Percentiles rank a stretch among this genome's conserved stretches.
These are phyloP conservation scores for Petrocephalus sullivani DNA, from an alignment of 2,797 vertebrate genomes.

Conservation along the genomic window DNA sequence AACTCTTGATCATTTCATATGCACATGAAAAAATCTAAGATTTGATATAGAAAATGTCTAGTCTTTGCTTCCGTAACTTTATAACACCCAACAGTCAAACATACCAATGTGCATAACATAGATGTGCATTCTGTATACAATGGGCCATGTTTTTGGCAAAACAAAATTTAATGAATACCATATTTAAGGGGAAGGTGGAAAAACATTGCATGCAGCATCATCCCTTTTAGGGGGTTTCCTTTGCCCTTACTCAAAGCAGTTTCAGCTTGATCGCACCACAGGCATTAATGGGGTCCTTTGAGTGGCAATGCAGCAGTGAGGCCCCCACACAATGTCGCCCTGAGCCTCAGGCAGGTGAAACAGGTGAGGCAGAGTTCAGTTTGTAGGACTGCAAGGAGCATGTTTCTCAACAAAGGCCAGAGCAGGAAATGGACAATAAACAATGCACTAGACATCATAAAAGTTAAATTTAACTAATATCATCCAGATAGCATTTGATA, in stretches of 20 bases:
- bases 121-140: not conserved
- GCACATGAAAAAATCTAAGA: not conserved
- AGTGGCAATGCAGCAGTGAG: not conserved
- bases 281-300: not conserved
- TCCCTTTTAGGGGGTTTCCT: not conserved
- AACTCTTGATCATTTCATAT: not conserved
- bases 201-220: not conserved
- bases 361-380: conserved; percentile 6
- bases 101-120: not conserved
- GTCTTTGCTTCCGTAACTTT: not conserved
- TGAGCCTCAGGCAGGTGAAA: not conserved
- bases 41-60: not conserved
- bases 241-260: not conserved
- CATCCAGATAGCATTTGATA: not conserved
- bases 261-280: conserved; percentile 17
- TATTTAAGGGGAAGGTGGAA: not conserved
- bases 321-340: not conserved
- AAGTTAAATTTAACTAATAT: not conserved
- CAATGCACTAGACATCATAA: not conserved
- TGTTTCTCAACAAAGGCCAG: not conserved
- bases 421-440: not conserved
- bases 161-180: conserved; percentile 9
- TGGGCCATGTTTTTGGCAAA: conserved; percentile 10
- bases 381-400: not conserved
- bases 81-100: not conserved